phyloP scores from a whole-genome alignment of 2,113 vertebrate genomes.

The Lichenostomus cassidix region DNA sequence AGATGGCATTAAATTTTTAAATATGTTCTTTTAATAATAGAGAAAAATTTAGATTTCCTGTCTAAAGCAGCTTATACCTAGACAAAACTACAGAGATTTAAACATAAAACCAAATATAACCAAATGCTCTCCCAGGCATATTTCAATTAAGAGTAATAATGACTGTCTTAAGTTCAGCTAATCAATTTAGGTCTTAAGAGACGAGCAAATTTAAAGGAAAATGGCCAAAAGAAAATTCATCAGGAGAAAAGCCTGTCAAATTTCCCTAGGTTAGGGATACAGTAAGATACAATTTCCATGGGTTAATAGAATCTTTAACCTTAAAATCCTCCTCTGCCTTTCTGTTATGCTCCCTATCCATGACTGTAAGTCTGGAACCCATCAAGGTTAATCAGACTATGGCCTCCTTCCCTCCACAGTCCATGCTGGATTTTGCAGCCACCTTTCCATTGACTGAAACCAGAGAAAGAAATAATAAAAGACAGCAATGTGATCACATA shows the following conservation, averaged over 20 bases:
- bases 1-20: neutral
- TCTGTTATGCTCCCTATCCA: neutral
- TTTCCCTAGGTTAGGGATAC: neutral
- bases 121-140: conserved; percentile 3
- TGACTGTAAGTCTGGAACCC: neutral
- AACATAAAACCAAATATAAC: neutral
- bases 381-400: neutral
- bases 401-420: neutral
- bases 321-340: neutral
- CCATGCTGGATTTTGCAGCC: neutral
- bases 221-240: neutral
- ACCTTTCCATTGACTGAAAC: neutral
- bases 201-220: neutral
- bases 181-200: neutral
- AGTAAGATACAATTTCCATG: neutral
- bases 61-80: neutral
- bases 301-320: neutral
- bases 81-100: conserved; percentile 30
- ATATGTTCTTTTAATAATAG: neutral
- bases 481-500: neutral
- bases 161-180: conserved; percentile 13
- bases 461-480: neutral
- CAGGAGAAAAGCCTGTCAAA: neutral
- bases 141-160: conserved; percentile 11
- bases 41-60: neutral